phyloP scores from a whole-genome alignment of 2,113 vertebrate species.

The Seriola quinqueradiata region DNA sequence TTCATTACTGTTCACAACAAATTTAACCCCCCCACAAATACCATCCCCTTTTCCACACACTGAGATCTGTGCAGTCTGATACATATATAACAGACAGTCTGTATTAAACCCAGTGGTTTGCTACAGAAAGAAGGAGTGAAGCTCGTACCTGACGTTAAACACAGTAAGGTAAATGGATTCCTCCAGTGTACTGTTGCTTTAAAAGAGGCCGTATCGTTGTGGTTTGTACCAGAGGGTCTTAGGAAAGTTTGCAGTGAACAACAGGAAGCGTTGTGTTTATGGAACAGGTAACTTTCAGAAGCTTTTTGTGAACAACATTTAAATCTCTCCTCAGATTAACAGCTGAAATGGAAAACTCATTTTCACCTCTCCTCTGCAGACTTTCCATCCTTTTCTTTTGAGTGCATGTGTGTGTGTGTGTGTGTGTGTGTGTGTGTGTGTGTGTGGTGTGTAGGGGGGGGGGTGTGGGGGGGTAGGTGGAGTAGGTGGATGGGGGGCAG shows the following conservation, averaged over 20 bases:
- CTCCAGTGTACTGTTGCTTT: slow-evolving; percentile 1
- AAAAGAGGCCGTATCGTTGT: neutral
- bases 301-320: slow-evolving; percentile 35
- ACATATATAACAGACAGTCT: too few relatives aligned
- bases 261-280: slow-evolving; percentile 66
- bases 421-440: slow-evolving; percentile 1
- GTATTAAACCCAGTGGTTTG: too few relatives aligned
- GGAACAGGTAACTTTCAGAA: slow-evolving; percentile 49
- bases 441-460: neutral
- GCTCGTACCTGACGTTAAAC: too few relatives aligned
- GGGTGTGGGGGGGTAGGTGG: neutral
- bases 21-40: too few relatives aligned
- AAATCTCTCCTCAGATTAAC: neutral
- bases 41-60: too few relatives aligned
- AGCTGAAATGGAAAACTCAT: slow-evolving; percentile 71
- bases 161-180: too few relatives aligned
- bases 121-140: too few relatives aligned
- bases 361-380: slow-evolving; percentile 56
- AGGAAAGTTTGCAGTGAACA: slow-evolving; percentile 46
- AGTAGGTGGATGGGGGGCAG: slow-evolving; percentile 10
- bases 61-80: too few relatives aligned
- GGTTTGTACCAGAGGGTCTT: slow-evolving; percentile 15
- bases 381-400: slow-evolving; percentile 57
- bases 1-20: too few relatives aligned
- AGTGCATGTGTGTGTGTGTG: slow-evolving; percentile 15